phyloP scores from a whole-genome alignment of 2,888 invertebrate genomes.

The Tetragnatha montana region DNA sequence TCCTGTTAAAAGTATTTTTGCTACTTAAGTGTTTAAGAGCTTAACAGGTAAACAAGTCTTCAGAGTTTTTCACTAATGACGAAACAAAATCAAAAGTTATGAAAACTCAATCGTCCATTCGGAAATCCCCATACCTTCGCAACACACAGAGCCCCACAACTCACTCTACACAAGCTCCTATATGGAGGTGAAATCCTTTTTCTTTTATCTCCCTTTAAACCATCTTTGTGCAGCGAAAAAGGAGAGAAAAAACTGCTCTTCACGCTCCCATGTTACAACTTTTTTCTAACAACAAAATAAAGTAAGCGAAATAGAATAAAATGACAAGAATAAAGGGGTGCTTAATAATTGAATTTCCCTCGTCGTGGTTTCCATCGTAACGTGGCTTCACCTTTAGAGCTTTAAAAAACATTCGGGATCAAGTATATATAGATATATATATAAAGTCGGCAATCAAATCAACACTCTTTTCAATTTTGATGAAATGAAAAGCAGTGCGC shows the following conservation, averaged over 20 bases:
- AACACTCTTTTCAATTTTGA: conserved; percentile 68
- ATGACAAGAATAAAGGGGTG: conserved; percentile 42
- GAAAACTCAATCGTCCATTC: not conserved
- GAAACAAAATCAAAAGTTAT: not conserved
- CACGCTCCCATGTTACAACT: conserved; percentile 19
- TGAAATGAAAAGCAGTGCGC: conserved; percentile 65
- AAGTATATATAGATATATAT: conserved; percentile 17
- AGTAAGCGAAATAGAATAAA: conserved; percentile 38
- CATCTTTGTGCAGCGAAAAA: not conserved
- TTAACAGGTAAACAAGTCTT: not conserved
- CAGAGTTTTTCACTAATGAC: not conserved
- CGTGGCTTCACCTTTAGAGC: conserved; percentile 59
- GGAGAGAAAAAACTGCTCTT: not conserved
- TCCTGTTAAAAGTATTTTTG: too few species aligned
- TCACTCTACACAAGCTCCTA: not conserved
- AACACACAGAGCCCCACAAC: not conserved
- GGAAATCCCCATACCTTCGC: not conserved
- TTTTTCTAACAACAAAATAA: conserved; percentile 51
- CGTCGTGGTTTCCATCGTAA: conserved; percentile 62
- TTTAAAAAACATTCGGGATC: conserved; percentile 54
- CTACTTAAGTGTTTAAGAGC: too few species aligned
- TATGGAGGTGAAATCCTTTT: not conserved
- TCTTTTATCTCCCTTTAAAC: not conserved
- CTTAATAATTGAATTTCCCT: conserved; percentile 70
- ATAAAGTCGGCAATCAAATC: conserved; percentile 65